phyloP scores from a whole-genome alignment of 2,113 vertebrate species.

The Callopanchax toddi region DNA sequence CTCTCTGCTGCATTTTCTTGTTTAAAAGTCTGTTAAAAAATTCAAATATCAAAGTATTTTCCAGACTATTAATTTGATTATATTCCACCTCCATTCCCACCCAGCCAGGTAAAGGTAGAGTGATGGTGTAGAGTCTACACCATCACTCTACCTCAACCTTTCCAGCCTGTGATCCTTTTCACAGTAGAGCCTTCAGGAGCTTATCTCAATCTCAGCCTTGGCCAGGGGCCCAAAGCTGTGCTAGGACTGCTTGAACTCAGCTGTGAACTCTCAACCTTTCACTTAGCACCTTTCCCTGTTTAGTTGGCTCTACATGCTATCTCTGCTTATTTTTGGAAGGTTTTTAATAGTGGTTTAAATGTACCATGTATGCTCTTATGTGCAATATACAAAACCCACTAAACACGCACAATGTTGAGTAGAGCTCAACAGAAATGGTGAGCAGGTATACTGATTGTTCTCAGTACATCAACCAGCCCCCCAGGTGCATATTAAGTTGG shows the following conservation, averaged over 20 bases:
- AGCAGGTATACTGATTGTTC: constrained; percentile 45
- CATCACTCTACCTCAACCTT: constrained; percentile 17
- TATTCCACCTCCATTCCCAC: constrained; percentile 2
- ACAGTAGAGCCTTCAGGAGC: constrained; percentile 68
- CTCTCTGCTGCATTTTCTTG: too few relatives aligned
- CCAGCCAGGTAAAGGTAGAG: too few relatives aligned
- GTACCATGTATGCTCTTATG: constrained; percentile 50
- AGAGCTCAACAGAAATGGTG: constrained; percentile 55
- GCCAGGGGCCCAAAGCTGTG: constrained; percentile 51
- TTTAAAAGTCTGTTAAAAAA: too few relatives aligned
- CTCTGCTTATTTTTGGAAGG: constrained; percentile 57
- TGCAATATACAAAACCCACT: constrained; percentile 57
- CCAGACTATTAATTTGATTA: too few relatives aligned
- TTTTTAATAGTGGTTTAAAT: constrained; percentile 38
- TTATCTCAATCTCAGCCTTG: constrained; percentile 71
- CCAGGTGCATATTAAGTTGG: constrained; percentile 10
- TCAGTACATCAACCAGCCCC: constrained; percentile 34
- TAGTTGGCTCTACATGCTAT: neutral
- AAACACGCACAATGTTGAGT: constrained; percentile 56
- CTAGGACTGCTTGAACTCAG: constrained; percentile 60
- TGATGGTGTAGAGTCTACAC: too few relatives aligned
- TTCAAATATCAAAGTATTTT: too few relatives aligned
- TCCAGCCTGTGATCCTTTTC: constrained; percentile 71
- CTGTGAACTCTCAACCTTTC: constrained; percentile 70
- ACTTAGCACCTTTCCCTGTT: constrained; percentile 24